Conservation (phyloP, 2,888 invertebrate species). For the Sminthurinus aureus region DNA sequence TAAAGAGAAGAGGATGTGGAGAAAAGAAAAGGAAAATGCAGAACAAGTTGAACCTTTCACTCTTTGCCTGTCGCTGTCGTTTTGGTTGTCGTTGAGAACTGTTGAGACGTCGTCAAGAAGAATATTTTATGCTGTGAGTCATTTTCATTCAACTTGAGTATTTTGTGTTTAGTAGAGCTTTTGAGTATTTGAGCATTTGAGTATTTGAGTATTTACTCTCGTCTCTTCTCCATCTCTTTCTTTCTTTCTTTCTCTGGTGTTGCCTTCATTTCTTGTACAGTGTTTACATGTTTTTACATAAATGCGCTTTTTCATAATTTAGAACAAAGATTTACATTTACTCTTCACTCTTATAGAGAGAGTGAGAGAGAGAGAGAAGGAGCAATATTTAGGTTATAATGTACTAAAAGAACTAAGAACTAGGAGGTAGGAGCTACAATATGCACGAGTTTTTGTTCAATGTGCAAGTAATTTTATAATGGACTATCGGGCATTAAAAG, state of each 20-base stretch:
- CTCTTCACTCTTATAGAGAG: no score
- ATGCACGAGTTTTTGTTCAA: neutral
- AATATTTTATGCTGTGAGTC: neutral
- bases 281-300: neutral
- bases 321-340: neutral
- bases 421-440: neutral
- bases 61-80: neutral
- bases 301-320: no score
- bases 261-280: neutral
- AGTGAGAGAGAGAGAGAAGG: no score
- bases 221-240: neutral
- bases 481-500: neutral
- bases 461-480: neutral
- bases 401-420: neutral
- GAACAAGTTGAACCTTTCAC: neutral
- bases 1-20: neutral
- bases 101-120: neutral
- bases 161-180: neutral
- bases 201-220: neutral
- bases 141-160: neutral
- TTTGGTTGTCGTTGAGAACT: no score
- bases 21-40: neutral
- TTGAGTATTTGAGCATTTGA: neutral
- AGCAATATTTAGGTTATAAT: no score
- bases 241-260: neutral